Conservation (phyloP, 1,140 invertebrate species). For the Delia radicum region DNA sequence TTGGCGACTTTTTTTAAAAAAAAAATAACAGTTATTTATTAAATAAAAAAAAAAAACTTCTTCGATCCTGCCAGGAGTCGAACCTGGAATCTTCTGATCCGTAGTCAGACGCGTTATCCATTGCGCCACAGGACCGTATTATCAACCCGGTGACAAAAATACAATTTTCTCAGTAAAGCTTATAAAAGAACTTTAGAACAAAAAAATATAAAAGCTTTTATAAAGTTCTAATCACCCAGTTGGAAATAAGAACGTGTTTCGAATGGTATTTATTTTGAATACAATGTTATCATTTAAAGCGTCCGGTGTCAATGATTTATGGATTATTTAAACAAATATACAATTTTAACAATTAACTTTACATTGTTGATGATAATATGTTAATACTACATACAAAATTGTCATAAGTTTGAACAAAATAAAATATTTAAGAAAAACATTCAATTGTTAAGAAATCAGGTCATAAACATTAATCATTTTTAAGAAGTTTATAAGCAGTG, state of each 20-base stretch:
- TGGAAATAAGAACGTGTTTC: too few species aligned
- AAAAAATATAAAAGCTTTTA: neutral
- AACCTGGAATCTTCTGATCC: conserved; percentile 74
- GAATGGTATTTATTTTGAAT: too few species aligned
- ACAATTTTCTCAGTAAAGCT: neutral
- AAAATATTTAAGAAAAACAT: too few species aligned
- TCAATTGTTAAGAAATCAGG: conserved; percentile 5
- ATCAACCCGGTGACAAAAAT: neutral
- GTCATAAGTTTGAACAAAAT: neutral
- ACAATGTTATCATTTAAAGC: too few species aligned
- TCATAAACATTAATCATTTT: conserved; percentile 25
- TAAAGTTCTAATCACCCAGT: neutral
- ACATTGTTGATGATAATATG: neutral
- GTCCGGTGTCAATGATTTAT: too few species aligned
- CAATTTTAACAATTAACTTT: neutral
- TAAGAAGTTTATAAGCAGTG: neutral
- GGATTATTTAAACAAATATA: too few species aligned
- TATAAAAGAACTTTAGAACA: neutral
- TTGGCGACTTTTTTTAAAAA: too few species aligned
- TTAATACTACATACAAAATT: neutral
- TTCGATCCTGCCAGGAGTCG: conserved; percentile 69
- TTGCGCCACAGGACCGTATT: conserved; percentile 66
- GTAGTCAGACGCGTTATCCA: conserved; percentile 73
- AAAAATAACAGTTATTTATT: too few species aligned
- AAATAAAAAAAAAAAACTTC: neutral